A percentile compares a stretch with the other conserved stretches of the same genome.
Conservation (phyloP, 2,888 invertebrate genomes). For the Polymixis flavicincta region DNA sequence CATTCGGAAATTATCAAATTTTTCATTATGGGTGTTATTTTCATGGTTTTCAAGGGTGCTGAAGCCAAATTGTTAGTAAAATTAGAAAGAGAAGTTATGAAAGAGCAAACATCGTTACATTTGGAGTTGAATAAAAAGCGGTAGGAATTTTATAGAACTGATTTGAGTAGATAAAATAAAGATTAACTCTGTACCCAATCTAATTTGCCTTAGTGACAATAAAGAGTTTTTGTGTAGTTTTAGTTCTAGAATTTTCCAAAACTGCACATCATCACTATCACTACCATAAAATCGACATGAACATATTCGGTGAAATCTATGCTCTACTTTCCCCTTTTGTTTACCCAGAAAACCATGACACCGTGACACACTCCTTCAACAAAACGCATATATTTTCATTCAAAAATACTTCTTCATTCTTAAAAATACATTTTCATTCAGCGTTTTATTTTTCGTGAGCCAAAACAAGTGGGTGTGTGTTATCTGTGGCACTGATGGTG, state of each 20-base stretch:
- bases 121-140: too few relatives aligned
- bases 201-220: neutral
- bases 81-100: too few relatives aligned
- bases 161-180: too few relatives aligned
- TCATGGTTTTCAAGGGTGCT: too few relatives aligned
- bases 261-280: neutral
- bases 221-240: neutral
- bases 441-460: slow-evolving; percentile 60
- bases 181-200: too few relatives aligned
- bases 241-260: neutral
- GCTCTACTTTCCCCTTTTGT: slow-evolving; percentile 30
- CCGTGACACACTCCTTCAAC: slow-evolving; percentile 28
- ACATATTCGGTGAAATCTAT: slow-evolving; percentile 15
- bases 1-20: too few relatives aligned
- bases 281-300: neutral
- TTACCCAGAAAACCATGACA: slow-evolving; percentile 40
- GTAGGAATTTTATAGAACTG: too few relatives aligned
- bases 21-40: too few relatives aligned
- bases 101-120: too few relatives aligned
- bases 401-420: slow-evolving; percentile 46
- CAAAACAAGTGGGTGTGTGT: slow-evolving; percentile 55
- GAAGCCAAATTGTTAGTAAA: too few relatives aligned
- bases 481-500: slow-evolving; percentile 71
- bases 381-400: slow-evolving; percentile 45
- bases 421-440: slow-evolving; percentile 44